These are phyloP conservation scores for Brachypteracias leptosomus DNA, from an alignment of 2,113 vertebrate genomes.

Conservation along the genomic window DNA sequence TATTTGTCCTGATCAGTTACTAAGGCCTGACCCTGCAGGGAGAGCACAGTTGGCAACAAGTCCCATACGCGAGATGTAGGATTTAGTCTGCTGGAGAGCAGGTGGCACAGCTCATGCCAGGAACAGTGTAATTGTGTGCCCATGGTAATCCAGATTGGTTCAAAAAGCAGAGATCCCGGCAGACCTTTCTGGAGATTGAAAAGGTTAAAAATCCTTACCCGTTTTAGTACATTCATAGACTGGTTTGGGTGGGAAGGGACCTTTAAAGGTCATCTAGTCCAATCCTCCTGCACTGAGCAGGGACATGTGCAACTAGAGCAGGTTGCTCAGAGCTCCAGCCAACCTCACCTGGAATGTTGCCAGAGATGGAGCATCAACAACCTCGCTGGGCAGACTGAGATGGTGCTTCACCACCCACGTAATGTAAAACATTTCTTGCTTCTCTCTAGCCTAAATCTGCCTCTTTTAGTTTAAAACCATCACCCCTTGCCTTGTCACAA, in stretches of 20 bases:
- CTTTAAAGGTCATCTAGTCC: background rate
- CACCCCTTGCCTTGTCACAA: too few species aligned
- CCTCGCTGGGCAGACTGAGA: background rate
- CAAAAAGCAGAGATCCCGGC: background rate
- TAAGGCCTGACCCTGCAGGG: too few species aligned
- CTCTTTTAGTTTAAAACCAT: too few species aligned
- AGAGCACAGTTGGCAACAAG: too few species aligned
- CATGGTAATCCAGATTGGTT: too few species aligned
- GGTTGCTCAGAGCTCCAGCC: background rate
- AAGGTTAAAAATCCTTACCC: background rate
- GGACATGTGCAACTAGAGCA: background rate
- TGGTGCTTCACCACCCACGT: too few species aligned
- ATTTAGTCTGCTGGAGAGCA: background rate
- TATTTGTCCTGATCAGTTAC: too few species aligned
- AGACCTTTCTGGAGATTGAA: background rate
- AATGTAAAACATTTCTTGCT: too few species aligned
- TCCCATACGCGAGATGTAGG: accelerated
- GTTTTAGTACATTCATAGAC: background rate
- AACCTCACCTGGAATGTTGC: background rate
- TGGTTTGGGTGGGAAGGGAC: background rate
- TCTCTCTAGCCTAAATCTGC: too few species aligned
- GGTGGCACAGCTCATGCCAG: background rate
- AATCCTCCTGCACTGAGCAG: background rate
- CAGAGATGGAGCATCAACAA: too few species aligned
- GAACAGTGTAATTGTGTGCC: accelerated